Evolutionary conservation across 2,888 invertebrate genomes (phyloP), one percentile per base, ranked within the genome.

Genomic region (Pachycephus smyrnensis): DNA sequence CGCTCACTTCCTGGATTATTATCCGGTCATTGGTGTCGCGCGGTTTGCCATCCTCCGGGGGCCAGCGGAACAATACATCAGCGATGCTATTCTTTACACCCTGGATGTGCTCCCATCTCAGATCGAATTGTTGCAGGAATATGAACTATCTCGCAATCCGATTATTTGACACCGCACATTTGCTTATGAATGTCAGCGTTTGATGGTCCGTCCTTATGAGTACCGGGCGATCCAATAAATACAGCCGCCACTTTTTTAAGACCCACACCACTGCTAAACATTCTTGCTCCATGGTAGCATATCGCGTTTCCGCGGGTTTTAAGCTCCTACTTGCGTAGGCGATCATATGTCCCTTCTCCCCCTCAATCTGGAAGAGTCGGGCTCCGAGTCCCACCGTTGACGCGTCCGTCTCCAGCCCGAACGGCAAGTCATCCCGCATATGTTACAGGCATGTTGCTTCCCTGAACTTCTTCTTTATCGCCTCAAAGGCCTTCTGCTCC

Each of bases 131-230:
- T 68, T 80, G 76, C 12, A 82, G 68, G 40, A 71, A 81, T 0
- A 80, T 23, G 6, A 77, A 15, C 82, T 80, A 83, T 23, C 81
- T 33, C 12, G 82, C 78, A 30, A 82, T 73, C 31, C 80, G 36
- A 12, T 78, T 76, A 33, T 75, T 78, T 1, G 80, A 40, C 1
- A 79, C 68, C 9, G 71, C 31, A 33, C 79, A 80, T 11, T 80
- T 69, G 37, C 75, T 77, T 23, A 81, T 71, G 76, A 82, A 81
- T 40, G 74, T 82, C 0, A 83, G 40, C 1, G 82, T 80, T 23
- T 76, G 75, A 76, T 83, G 81, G 33, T 83, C 82, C 9, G 82
- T 82, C 32, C 77, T n/a, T 3, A 77, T 55, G 1, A 37, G n/a
- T 23, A 77, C 35, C 1, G 36, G 37, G 4, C 77, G 23, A 4